phyloP scores from a whole-genome alignment of 1,140 invertebrate genomes.

The Pseudomyrmex gracilis region DNA sequence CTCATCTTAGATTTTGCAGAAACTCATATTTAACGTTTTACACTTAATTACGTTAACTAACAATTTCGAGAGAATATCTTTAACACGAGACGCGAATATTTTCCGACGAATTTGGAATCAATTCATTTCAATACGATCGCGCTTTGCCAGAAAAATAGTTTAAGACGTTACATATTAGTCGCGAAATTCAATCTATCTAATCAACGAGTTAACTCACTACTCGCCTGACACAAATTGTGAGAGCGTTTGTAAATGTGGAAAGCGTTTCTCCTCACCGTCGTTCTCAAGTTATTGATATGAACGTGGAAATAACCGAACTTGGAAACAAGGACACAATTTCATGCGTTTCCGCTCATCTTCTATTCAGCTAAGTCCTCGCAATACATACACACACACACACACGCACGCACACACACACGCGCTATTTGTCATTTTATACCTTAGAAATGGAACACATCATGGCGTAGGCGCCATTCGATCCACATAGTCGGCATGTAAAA shows the following conservation, averaged over 20 bases:
- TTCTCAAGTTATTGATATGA: conserved; percentile 41
- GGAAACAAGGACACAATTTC: conserved; percentile 52
- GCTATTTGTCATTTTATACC: conserved; percentile 54
- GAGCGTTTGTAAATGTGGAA: conserved; percentile 29
- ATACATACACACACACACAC: too few relatives aligned
- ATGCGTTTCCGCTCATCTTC: conserved; percentile 46
- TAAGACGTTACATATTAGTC: not conserved
- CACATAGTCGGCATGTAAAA: conserved; percentile 27
- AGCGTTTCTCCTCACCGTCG: not conserved
- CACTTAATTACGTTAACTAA: too few relatives aligned
- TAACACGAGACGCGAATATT: too few relatives aligned
- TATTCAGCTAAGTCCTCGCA: conserved; percentile 55
- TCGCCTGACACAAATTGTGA: conserved; percentile 32
- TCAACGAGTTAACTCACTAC: conserved; percentile 17
- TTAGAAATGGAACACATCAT: conserved; percentile 37
- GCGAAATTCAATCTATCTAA: not conserved
- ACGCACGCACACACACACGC: too few relatives aligned
- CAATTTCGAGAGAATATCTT: too few relatives aligned
- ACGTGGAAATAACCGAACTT: conserved; percentile 56
- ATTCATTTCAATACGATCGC: too few relatives aligned
- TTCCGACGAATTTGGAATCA: too few relatives aligned
- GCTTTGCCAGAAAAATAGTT: too few relatives aligned
- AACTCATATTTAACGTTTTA: too few relatives aligned
- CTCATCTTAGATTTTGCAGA: too few relatives aligned
- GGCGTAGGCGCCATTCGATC: conserved; percentile 56